A percentile compares a stretch with the other conserved stretches of the same genome.
Conservation (phyloP, 2,113 vertebrate species). For the Excalfactoria chinensis region DNA sequence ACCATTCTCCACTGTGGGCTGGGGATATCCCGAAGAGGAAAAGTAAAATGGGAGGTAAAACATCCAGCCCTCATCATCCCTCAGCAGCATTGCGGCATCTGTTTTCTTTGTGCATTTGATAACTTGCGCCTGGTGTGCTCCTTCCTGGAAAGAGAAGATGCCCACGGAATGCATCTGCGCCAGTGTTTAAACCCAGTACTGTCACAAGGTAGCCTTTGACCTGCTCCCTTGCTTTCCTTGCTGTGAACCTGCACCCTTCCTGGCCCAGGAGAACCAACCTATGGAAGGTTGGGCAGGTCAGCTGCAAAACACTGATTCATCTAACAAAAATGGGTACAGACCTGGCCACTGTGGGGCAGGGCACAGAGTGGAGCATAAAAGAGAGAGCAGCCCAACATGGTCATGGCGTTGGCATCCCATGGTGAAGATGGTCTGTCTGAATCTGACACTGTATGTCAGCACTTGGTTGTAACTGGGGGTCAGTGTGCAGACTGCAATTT, state of each 20-base stretch:
- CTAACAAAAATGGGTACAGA: not conserved
- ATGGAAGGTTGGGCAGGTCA: not conserved
- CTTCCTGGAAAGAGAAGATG: not conserved
- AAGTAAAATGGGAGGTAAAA: not conserved
- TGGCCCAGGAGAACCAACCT: not conserved
- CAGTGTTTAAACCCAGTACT: not conserved
- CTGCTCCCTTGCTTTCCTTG: constrained; percentile 34
- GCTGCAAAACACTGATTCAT: not conserved
- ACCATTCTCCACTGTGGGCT: not conserved
- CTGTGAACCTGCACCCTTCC: constrained; percentile 22
- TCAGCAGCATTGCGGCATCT: fast-evolving
- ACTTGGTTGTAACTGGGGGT: not conserved
- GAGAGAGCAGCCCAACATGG: not conserved
- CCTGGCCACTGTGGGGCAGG: not conserved
- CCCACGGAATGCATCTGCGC: not conserved
- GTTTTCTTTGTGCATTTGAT: not conserved
- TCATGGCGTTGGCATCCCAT: fast-evolving
- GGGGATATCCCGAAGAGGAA: constrained; percentile 6
- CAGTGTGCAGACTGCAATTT: not conserved
- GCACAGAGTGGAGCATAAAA: not conserved
- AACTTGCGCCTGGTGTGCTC: not conserved
- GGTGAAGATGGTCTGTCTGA: not conserved
- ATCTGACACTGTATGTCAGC: not conserved
- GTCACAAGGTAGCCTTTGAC: not conserved
- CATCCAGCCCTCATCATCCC: not conserved